Percentiles rank a stretch among this genome's conserved stretches.
These are phyloP conservation scores for Tryphoninae sp. DNA, from an alignment of 2,888 invertebrate genomes.

Conservation along the genomic window DNA sequence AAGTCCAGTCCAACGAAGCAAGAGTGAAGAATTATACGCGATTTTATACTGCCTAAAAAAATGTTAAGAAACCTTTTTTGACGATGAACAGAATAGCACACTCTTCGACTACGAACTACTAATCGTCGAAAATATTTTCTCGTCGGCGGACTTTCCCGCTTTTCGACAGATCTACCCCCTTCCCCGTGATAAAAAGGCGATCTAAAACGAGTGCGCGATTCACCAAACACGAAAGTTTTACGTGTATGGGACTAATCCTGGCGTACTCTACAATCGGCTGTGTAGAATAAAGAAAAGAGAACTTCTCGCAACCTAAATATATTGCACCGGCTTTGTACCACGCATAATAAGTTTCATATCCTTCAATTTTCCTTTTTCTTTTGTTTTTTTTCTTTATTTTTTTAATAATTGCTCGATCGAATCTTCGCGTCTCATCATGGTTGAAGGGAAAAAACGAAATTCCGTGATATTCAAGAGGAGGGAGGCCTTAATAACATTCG, in stretches of 20 bases:
- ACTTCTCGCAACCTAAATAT: conserved; percentile 37
- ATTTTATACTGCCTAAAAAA: conserved; percentile 62
- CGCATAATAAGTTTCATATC: conserved; percentile 24
- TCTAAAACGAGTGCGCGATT: neutral
- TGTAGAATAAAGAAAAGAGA: conserved; percentile 43
- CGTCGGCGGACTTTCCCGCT: conserved; percentile 6
- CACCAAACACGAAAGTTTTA: conserved; percentile 48
- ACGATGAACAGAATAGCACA: neutral
- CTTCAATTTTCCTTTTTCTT: neutral
- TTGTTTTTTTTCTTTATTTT: conserved; percentile 4
- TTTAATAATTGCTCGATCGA: conserved; percentile 17
- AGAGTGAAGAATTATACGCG: conserved; percentile 21
- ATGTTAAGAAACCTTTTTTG: neutral
- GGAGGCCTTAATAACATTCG: conserved; percentile 15
- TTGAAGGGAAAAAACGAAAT: conserved; percentile 3
- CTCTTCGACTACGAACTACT: conserved; percentile 16
- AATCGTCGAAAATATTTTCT: conserved; percentile 3
- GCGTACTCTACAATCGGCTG: conserved; percentile 49
- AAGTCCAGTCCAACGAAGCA: conserved; percentile 39
- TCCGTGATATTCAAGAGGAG: neutral
- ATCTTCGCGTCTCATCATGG: conserved; percentile 15
- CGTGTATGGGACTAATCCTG: conserved; percentile 39
- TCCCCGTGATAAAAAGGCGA: neutral
- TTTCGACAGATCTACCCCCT: neutral
- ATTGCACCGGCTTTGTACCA: conserved; percentile 32